These are phyloP conservation scores for Endomychus coccineus DNA, from an alignment of 2,888 invertebrate species.

Conservation along the genomic window DNA sequence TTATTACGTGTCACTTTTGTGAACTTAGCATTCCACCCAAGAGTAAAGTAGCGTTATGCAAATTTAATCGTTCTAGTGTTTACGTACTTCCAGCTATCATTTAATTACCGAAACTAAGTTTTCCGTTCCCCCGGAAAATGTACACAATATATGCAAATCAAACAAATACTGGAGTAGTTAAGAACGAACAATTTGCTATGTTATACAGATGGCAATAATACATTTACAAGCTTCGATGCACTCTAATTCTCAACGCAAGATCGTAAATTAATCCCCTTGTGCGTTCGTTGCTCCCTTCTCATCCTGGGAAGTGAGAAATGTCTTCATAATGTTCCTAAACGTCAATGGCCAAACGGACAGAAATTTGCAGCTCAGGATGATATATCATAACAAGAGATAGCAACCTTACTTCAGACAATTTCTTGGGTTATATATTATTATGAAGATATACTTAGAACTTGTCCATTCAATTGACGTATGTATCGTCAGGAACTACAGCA, in stretches of 20 bases:
- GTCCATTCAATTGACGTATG: too few relatives aligned
- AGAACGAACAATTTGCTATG: conserved; percentile 35
- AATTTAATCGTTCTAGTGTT: conserved; percentile 23
- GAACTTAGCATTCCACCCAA: conserved; percentile 1
- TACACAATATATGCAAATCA: conserved; percentile 14
- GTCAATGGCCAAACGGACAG: too few relatives aligned
- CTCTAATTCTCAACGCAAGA: conserved; percentile 38
- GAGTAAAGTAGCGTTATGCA: conserved; percentile 20
- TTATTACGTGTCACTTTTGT: conserved; percentile 16
- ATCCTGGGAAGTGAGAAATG: too few relatives aligned
- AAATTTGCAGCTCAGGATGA: too few relatives aligned
- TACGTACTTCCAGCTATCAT: conserved; percentile 2
- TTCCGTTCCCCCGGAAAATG: conserved; percentile 1
- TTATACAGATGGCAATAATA: conserved; percentile 37
- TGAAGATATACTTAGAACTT: too few relatives aligned
- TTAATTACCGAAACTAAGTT: conserved; percentile 1
- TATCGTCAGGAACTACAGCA: too few relatives aligned
- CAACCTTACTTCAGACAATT: too few relatives aligned
- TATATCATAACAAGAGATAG: too few relatives aligned
- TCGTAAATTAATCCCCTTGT: conserved; percentile 37
- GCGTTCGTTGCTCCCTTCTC: too few relatives aligned
- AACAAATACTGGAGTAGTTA: conserved; percentile 21
- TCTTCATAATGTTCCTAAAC: too few relatives aligned
- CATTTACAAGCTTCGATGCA: conserved; percentile 40
- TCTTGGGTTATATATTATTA: too few relatives aligned